phyloP scores from a whole-genome alignment of 2,888 invertebrate genomes.

The Maniola hyperantus region DNA sequence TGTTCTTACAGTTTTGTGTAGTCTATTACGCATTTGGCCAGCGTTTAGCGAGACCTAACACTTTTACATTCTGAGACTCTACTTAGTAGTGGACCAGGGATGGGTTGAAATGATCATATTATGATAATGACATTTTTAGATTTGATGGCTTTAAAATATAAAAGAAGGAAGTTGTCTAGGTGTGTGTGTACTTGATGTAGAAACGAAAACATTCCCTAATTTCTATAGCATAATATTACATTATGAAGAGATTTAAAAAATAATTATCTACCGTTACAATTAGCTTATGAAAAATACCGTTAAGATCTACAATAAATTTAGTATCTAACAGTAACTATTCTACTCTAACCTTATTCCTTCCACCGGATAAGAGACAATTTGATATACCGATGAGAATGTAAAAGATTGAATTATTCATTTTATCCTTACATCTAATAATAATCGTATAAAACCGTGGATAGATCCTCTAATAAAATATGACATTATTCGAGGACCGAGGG shows the following conservation, averaged over 20 bases:
- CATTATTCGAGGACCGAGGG: neutral
- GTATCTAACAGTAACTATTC: neutral
- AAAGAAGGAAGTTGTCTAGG: too few species aligned
- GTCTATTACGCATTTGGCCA: too few species aligned
- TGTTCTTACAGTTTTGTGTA: too few species aligned
- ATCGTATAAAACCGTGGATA: neutral
- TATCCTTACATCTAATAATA: neutral
- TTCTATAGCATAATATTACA: neutral
- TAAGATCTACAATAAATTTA: too few species aligned
- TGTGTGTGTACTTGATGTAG: too few species aligned
- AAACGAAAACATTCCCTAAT: too few species aligned
- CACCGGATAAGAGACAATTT: neutral
- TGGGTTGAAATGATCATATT: too few species aligned
- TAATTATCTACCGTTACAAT: neutral
- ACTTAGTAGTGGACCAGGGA: too few species aligned
- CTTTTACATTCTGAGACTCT: too few species aligned
- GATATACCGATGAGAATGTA: neutral
- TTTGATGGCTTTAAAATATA: too few species aligned
- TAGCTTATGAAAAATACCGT: neutral
- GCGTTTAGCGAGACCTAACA: too few species aligned
- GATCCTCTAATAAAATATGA: conserved; percentile 4
- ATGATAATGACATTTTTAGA: too few species aligned
- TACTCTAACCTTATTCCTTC: neutral
- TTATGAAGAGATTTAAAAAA: neutral
- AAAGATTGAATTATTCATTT: neutral